A percentile compares a stretch with the other conserved stretches of the same genome.
These are phyloP conservation scores for Rachycentron canadum DNA, from an alignment of 2,797 vertebrate genomes.

Conservation along the genomic window DNA sequence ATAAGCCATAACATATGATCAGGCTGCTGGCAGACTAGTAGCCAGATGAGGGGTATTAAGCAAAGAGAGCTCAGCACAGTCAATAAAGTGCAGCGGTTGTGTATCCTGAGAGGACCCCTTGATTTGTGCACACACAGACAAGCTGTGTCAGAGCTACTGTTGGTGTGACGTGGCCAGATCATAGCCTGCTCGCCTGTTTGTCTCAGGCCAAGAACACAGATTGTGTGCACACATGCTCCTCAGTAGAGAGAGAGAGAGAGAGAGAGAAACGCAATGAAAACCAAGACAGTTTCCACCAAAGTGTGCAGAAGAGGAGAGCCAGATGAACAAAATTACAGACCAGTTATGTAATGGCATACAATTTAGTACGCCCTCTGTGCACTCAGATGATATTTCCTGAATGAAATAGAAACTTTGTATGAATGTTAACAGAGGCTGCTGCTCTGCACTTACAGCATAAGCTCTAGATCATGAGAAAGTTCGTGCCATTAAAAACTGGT, in stretches of 20 bases:
- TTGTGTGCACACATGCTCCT: constrained; percentile 47
- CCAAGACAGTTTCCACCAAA: constrained; percentile 70
- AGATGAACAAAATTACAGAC: constrained; percentile 78
- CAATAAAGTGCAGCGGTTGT: background rate
- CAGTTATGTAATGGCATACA: constrained; percentile 72
- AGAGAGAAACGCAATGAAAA: constrained; percentile 48
- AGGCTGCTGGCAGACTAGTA: constrained; percentile 1
- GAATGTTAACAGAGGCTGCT: constrained; percentile 14
- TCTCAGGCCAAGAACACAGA: constrained; percentile 46
- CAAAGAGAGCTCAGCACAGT: constrained; percentile 10
- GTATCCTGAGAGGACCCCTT: constrained; percentile 25
- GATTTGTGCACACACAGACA: constrained; percentile 24
- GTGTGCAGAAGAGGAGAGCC: constrained; percentile 56
- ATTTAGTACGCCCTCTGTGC: constrained; percentile 65
- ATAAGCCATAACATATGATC: background rate
- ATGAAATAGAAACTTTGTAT: constrained; percentile 32
- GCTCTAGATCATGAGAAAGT: background rate
- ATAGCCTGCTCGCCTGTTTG: constrained; percentile 33
- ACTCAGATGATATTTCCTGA: constrained; percentile 45
- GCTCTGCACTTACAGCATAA: background rate
- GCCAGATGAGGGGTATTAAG: constrained; percentile 10
- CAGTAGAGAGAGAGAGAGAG: constrained; percentile 25
- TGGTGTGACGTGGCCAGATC: constrained; percentile 63
- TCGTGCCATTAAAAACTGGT: background rate
- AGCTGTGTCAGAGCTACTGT: constrained; percentile 40